Conservation (phyloP, 2,113 vertebrate genomes). For the Rhabdomys dilectus region DNA sequence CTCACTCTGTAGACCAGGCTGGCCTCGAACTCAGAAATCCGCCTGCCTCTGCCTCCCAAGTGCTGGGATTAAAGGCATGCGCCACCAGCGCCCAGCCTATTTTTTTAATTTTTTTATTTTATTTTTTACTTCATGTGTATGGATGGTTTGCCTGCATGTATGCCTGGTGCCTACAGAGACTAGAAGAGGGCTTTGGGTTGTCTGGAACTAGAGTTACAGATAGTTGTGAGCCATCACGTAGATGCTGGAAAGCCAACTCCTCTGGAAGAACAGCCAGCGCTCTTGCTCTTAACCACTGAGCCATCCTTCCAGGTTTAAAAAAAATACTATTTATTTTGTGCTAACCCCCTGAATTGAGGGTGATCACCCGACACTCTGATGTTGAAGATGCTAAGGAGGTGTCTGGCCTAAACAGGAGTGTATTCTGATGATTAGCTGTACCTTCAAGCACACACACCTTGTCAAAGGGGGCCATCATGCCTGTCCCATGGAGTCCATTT, state of each 20-base stretch:
- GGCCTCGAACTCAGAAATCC: neutral
- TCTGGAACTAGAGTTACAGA: neutral
- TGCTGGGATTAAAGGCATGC: neutral
- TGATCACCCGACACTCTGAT: neutral
- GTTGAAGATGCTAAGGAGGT: neutral
- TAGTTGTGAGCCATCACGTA: neutral
- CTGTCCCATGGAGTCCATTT: neutral
- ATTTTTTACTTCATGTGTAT: neutral
- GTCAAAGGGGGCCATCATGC: neutral
- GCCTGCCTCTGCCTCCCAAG: neutral
- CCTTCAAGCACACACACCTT: neutral
- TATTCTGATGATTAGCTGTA: constrained; percentile 27
- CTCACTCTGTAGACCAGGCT: neutral
- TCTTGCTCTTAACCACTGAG: neutral
- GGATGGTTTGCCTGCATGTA: neutral
- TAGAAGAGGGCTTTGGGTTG: neutral
- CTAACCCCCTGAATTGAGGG: neutral
- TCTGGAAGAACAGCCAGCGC: neutral
- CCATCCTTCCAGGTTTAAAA: neutral
- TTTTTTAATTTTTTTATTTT: neutral
- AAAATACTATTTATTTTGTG: constrained; percentile 38
- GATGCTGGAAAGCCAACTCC: neutral
- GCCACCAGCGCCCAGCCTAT: too few species aligned
- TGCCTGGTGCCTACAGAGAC: neutral
- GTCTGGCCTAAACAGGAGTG: neutral